phyloP scores from a whole-genome alignment of 2,797 vertebrate species.

The Diplodus puntazzo region DNA sequence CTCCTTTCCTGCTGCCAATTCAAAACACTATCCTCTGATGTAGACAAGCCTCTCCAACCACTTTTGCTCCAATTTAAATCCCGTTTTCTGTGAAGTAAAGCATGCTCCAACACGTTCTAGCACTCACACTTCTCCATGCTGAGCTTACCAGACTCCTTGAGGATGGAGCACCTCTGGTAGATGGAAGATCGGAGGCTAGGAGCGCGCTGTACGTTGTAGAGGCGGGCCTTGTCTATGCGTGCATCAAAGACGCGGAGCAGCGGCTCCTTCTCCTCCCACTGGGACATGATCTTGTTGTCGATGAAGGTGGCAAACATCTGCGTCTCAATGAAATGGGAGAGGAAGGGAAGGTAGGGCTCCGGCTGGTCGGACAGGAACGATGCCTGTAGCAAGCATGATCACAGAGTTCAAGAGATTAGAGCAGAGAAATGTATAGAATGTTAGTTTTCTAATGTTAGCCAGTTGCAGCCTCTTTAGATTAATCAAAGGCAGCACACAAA shows the following conservation, averaged over 20 bases:
- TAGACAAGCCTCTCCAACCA: background rate
- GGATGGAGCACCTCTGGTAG: slow-evolving; percentile 91
- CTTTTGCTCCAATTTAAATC: background rate
- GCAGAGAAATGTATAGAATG: background rate
- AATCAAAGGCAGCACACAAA: background rate
- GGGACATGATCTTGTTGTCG: slow-evolving; percentile 97
- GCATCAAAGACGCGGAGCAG: slow-evolving; percentile 92
- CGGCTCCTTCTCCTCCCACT: slow-evolving; percentile 95
- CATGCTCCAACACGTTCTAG: background rate
- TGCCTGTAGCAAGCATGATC: slow-evolving; percentile 81
- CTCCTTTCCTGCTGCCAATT: slow-evolving; percentile 3
- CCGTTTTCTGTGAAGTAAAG: background rate
- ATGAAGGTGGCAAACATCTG: slow-evolving; percentile 99
- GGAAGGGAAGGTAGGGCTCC: slow-evolving; percentile 94
- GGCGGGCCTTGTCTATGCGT: slow-evolving; percentile 91
- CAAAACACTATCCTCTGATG: background rate
- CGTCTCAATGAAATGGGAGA: slow-evolving; percentile 97
- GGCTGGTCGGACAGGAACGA: slow-evolving; percentile 97
- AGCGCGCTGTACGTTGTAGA: slow-evolving; percentile 89
- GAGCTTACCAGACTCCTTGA: slow-evolving; percentile 92
- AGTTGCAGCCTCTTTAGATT: background rate
- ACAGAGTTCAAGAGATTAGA: background rate
- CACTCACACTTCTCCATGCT: background rate
- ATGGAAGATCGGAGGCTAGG: slow-evolving; percentile 90
- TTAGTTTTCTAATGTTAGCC: background rate